Conservation (phyloP, 2,888 invertebrate species). For the Synergus japonicus region DNA sequence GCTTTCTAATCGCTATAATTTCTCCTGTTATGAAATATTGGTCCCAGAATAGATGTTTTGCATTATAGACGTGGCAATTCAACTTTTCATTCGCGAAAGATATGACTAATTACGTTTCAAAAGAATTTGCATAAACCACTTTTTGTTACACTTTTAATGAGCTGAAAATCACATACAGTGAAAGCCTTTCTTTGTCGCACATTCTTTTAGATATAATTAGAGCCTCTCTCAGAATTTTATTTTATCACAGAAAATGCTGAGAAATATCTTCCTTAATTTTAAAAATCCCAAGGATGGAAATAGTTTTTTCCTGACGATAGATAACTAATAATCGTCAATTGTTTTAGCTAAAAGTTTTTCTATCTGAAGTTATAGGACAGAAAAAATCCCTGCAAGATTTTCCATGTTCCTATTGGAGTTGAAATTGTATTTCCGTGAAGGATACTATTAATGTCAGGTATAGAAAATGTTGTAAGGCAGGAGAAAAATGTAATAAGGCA, state of each 20-base stretch:
- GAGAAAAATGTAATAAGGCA: background rate
- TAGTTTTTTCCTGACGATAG: too few species aligned
- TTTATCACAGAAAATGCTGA: background rate
- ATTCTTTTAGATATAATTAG: background rate
- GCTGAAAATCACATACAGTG: background rate
- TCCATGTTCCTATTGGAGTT: background rate
- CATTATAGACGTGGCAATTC: background rate
- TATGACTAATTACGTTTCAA: conserved; percentile 1
- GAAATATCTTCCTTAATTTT: background rate
- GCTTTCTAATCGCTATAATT: conserved; percentile 28
- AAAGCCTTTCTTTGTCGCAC: background rate
- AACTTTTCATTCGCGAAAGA: background rate
- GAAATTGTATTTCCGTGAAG: background rate
- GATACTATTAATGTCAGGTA: background rate
- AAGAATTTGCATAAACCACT: background rate
- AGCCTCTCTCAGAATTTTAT: background rate
- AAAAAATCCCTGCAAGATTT: too few species aligned
- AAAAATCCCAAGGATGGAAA: too few species aligned
- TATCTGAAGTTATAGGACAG: too few species aligned
- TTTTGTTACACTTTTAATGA: background rate
- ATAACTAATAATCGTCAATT: too few species aligned
- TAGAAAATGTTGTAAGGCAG: background rate
- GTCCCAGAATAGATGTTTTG: background rate
- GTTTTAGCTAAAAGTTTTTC: too few species aligned
- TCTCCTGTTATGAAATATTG: background rate